Evolutionary conservation across 2,113 vertebrate genomes (phyloP), one percentile per base, ranked within the genome.

Genomic region (Ictidomys tridecemlineatus): DNA sequence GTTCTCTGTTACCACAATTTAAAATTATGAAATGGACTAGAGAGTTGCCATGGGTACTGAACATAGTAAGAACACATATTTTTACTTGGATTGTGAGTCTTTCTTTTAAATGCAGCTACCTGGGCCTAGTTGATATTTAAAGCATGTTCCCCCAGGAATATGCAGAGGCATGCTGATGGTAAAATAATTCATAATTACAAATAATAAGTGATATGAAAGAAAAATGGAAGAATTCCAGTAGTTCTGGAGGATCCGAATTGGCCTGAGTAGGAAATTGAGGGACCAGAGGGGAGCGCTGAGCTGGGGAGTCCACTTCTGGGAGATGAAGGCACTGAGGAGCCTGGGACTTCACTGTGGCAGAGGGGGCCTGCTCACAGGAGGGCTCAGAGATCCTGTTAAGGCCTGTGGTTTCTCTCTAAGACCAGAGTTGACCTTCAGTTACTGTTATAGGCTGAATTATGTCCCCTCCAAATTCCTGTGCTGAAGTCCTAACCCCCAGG

Each of bases 321-420:
- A 28, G 17, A 2, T 2, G 16, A 16, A 51, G 17, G 42, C 6
- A 20, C 37, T 3, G 22, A 32, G 63, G 45, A 34, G 17, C 45
- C 1, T 1, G 2, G 14, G 34, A 8, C 37, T 16, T 51, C 8
- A 16, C 8, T 17, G 8, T 20, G 74, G 78, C 3, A 0, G 69
- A 37, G 0, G 1, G 16, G 9, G 11, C 45, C 90, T 8, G 5
- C 5, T 42, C 48, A 14, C 9, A 0, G 1, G 3, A 13, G 63
- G 53, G 4, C 30, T 53, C 5, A 17, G n/a, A 12, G 30, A 28
- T 20, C n/a, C 45, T 17, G 8, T 28, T 5, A 1, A 3, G 24
- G 17, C 9, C 20, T 82, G 39, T 20, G 67, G 37, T 28, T 84
- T 39, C 14, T 56, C 18, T 72, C 87, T 58, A 24, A 42, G 20